These are phyloP conservation scores for Melieria omissa DNA, from an alignment of 2,888 invertebrate species.

Conservation along the genomic window DNA sequence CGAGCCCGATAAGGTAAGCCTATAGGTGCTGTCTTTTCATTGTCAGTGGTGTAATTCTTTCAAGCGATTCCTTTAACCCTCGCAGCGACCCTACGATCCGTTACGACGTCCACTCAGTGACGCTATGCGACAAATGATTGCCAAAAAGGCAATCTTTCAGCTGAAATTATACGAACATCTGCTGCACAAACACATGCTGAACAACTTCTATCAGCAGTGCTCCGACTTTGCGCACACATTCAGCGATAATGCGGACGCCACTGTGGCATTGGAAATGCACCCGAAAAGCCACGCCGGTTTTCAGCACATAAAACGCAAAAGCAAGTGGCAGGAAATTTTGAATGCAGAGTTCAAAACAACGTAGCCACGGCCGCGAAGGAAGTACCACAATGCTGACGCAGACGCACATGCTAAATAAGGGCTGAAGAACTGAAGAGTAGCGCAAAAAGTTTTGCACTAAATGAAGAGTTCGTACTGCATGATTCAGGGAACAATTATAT, in stretches of 20 bases:
- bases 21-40: not conserved
- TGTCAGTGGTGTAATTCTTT: not conserved
- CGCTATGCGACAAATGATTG: conserved; percentile 39
- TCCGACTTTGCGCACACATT: conserved; percentile 48
- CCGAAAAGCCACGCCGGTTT: conserved; percentile 45
- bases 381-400: too few relatives aligned
- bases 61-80: not conserved
- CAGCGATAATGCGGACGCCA: conserved; percentile 46
- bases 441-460: too few relatives aligned
- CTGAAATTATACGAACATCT: conserved; percentile 53
- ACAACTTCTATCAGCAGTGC: conserved; percentile 52
- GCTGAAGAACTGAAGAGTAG: too few relatives aligned
- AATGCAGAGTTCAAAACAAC: conserved; percentile 18
- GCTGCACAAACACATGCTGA: conserved; percentile 52
- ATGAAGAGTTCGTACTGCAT: too few relatives aligned
- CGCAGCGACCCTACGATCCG: conserved; percentile 29
- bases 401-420: too few relatives aligned
- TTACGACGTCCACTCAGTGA: conserved; percentile 48
- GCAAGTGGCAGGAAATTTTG: conserved; percentile 37
- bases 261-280: conserved; percentile 51
- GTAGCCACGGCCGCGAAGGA: not conserved
- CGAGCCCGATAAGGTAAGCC: conserved; percentile 28
- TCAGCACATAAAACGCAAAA: conserved; percentile 43
- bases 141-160: conserved; percentile 50
- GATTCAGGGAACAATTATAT: too few relatives aligned